Conservation (phyloP, 2,113 vertebrate species). For the Podarcis muralis region DNA sequence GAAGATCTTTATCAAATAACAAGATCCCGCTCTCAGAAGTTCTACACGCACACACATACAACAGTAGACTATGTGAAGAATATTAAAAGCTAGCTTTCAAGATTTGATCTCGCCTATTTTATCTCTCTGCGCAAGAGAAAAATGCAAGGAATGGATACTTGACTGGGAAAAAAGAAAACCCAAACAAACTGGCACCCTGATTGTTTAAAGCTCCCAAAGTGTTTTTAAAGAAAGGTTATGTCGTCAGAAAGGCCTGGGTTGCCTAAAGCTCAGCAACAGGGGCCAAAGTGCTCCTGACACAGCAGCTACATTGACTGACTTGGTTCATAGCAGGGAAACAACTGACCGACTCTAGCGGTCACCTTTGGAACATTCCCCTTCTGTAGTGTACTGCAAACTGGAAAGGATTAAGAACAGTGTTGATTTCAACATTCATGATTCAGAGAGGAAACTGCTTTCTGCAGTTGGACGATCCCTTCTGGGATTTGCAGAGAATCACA, state of each 20-base stretch:
- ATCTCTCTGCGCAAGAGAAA: slow-evolving; percentile 10
- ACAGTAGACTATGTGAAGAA: slow-evolving; percentile 68
- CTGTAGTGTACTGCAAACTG: slow-evolving; percentile 32
- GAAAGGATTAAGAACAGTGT: slow-evolving; percentile 62
- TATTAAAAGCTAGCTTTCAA: slow-evolving; percentile 47
- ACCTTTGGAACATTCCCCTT: slow-evolving; percentile 39
- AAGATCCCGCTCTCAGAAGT: slow-evolving; percentile 69
- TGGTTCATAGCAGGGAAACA: not conserved
- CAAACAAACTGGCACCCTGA: slow-evolving; percentile 8
- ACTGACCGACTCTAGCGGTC: slow-evolving; percentile 30
- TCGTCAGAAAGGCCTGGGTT: not conserved
- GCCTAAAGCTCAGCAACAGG: not conserved
- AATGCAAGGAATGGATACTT: slow-evolving; percentile 14
- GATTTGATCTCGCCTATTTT: slow-evolving; percentile 23
- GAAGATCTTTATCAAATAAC: slow-evolving; percentile 68
- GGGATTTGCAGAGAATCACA: slow-evolving; percentile 64
- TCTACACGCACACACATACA: slow-evolving; percentile 53
- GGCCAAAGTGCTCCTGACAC: slow-evolving; percentile 17
- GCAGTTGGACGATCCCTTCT: slow-evolving; percentile 54
- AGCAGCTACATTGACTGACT: not conserved
- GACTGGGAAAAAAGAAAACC: slow-evolving; percentile 7
- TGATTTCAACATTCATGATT: slow-evolving; percentile 73
- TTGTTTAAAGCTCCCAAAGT: slow-evolving; percentile 24
- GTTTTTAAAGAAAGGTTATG: not conserved
- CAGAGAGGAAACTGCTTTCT: slow-evolving; percentile 62